Evolutionary conservation across 1,140 invertebrate genomes (phyloP), one percentile per base, ranked within the genome.

Genomic region (Drosophila albomicans): DNA sequence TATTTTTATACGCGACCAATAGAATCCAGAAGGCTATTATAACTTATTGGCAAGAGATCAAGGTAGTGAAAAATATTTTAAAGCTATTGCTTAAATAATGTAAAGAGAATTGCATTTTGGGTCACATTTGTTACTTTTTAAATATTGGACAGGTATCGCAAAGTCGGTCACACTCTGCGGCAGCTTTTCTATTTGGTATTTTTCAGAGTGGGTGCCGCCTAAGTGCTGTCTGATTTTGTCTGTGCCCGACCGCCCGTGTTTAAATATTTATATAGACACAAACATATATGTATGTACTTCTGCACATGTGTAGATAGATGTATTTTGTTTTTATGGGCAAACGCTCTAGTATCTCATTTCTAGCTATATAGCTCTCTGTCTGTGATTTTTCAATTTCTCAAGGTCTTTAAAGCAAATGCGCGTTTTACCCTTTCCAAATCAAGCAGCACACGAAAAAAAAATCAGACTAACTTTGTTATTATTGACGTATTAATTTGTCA

Each of bases 311-410:
- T 38, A 11, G 35, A 7, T 38, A 38, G 35, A 38, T 82, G 63
- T 79, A 79, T 82, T 67, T 86, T 68, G 70, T 81, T 87, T 88
- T 87, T 88, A 87, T 87, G 82, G 79, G 77, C 69, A 82, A 85
- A 81, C 68, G 69, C 68, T 79, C 68, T 88, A 87, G 82, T 87
- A 87, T 87, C 84, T 87, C 84, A 88, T 88, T 87, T 87, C 76
- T 82, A 56, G 79, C 58, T 54, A 49, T 49, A 49, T 69, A 68
- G 69, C 69, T 5, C 35, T 38, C 35, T 68, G 69, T 52, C 68
- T 78, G 62, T 86, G 81, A 85, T 85, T 85, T 85, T 85, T 85
- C 75, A 76, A 78, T 88, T 86, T 88, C 66, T 79, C 80, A 87
- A 88, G 84, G 84, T 88, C 79, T 87, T 70, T 20, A 64, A 84